Evolutionary conservation across 2,888 invertebrate genomes (phyloP).

Genomic region (Monochamus alternatus): DNA sequence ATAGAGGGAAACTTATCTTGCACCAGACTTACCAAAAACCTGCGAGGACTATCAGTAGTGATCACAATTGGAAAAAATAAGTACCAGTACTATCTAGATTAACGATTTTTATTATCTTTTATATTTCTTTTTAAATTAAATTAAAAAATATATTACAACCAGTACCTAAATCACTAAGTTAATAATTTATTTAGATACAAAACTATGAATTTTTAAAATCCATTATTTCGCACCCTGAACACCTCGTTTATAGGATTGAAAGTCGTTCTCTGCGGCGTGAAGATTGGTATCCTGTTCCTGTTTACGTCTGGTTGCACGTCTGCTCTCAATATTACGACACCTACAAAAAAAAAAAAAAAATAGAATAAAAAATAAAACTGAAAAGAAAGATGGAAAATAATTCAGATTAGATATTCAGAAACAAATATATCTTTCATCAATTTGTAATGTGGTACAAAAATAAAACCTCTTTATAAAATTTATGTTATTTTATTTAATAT

Average conservation of each 20-base stretch:
- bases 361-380: not conserved
- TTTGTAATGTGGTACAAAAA: no score
- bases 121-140: conserved; percentile 58
- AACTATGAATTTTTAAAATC: conserved; percentile 59
- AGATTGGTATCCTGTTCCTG: conserved; percentile 62
- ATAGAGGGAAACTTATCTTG: conserved; percentile 83
- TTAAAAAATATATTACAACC: conserved; percentile 59
- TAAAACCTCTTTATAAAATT: no score
- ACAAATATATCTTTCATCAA: not conserved
- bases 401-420: conserved; percentile 14
- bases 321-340: conserved; percentile 87
- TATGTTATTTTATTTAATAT: no score
- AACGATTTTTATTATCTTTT: conserved; percentile 59
- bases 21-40: conserved; percentile 81
- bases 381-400: no score
- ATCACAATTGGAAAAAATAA: conserved; percentile 78
- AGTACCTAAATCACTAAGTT: conserved; percentile 58
- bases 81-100: conserved; percentile 79
- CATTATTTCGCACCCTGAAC: conserved; percentile 71
- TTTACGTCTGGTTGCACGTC: conserved; percentile 79
- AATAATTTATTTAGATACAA: conserved; percentile 59
- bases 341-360: conserved; percentile 68
- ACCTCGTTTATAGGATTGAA: conserved; percentile 74
- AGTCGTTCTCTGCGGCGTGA: conserved; percentile 66
- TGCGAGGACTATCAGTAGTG: conserved; percentile 81